A percentile compares a stretch with the other conserved stretches of the same genome.
phyloP scores from a whole-genome alignment of 2,797 vertebrate genomes.

The Diceros bicornis region DNA sequence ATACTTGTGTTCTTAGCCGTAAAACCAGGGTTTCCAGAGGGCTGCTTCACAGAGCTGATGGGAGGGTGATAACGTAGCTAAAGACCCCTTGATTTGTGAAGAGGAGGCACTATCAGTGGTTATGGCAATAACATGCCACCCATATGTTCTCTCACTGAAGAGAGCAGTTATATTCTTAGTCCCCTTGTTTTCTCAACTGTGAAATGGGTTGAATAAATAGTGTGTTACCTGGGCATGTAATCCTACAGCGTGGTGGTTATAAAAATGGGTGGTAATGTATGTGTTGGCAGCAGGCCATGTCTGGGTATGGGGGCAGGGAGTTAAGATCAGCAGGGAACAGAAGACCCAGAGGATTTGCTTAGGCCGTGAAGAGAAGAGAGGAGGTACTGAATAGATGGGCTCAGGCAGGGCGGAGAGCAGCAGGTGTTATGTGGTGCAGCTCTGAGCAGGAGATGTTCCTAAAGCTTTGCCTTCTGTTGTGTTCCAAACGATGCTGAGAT shows the following conservation, averaged over 20 bases:
- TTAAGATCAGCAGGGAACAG: background rate
- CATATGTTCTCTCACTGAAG: background rate
- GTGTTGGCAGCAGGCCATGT: background rate
- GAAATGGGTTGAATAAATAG: background rate
- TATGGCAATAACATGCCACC: fast-evolving
- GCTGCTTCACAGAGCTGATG: background rate
- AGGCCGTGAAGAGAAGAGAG: background rate
- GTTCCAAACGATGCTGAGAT: background rate
- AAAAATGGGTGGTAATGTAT: background rate
- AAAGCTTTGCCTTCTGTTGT: background rate
- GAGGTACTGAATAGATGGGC: too few species aligned
- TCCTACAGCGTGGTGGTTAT: fast-evolving
- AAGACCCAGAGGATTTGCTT: background rate
- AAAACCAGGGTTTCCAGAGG: background rate
- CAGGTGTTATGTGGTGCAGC: fast-evolving
- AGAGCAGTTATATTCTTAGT: background rate
- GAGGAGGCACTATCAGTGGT: background rate
- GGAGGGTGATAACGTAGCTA: background rate
- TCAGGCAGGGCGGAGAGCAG: background rate
- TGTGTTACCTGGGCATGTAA: background rate
- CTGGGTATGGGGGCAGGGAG: background rate
- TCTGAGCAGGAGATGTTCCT: background rate
- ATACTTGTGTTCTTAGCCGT: background rate
- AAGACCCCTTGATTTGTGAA: background rate
- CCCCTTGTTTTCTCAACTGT: background rate